phyloP scores from a whole-genome alignment of 2,888 invertebrate species.

The Drosophila maculinotata region DNA sequence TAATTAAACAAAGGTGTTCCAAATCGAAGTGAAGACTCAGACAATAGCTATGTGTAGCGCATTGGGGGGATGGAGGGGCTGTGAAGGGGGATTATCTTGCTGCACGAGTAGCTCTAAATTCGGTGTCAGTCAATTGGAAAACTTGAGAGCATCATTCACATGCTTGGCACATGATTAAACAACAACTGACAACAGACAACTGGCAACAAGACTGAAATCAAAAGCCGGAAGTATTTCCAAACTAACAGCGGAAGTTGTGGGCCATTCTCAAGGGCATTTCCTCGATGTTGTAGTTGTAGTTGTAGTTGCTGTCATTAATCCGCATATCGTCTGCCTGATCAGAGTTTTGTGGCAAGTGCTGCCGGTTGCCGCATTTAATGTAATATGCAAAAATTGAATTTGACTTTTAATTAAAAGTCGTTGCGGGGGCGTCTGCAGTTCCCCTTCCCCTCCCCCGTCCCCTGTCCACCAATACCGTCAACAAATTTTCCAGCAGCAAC shows the following conservation, averaged over 20 bases:
- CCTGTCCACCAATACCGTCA: too few relatives aligned
- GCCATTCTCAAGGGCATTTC: slow-evolving; percentile 71
- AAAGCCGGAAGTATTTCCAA: slow-evolving; percentile 68
- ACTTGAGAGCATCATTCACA: slow-evolving; percentile 64
- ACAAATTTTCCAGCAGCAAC: slow-evolving; percentile 19
- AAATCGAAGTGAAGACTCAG: slow-evolving; percentile 15
- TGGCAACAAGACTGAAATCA: slow-evolving; percentile 12
- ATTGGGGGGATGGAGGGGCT: not conserved
- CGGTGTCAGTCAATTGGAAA: slow-evolving; percentile 62
- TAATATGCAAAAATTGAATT: slow-evolving; percentile 79
- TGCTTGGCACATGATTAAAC: slow-evolving; percentile 56
- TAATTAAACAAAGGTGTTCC: slow-evolving; percentile 64
- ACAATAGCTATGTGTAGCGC: slow-evolving; percentile 13
- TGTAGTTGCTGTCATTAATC: slow-evolving; percentile 28
- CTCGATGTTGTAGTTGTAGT: not conserved
- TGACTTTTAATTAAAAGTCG: slow-evolving; percentile 75
- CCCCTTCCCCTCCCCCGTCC: too few relatives aligned
- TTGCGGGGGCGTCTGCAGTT: slow-evolving; percentile 38
- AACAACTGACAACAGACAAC: slow-evolving; percentile 11
- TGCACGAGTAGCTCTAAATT: slow-evolving; percentile 49
- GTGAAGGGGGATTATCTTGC: not conserved
- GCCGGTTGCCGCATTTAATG: slow-evolving; percentile 57
- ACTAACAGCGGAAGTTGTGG: slow-evolving; percentile 64
- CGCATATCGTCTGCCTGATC: slow-evolving; percentile 33
- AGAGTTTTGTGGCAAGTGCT: slow-evolving; percentile 34